Evolutionary conservation across 1,140 invertebrate species (phyloP), one percentile per base, ranked within the genome.

Genomic region (Drosophila eugracilis): DNA sequence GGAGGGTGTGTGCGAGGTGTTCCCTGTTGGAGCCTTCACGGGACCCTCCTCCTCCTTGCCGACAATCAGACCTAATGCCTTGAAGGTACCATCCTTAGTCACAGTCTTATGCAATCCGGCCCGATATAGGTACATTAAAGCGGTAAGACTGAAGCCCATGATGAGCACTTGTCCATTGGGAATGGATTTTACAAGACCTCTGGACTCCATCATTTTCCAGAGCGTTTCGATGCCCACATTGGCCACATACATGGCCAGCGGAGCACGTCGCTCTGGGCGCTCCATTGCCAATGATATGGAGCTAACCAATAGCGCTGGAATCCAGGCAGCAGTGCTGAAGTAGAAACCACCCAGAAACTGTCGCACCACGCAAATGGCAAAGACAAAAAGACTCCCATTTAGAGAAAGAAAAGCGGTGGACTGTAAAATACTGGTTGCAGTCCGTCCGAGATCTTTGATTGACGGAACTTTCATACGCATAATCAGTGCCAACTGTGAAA

Each of bases 211-310:
- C 95, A 96, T 96, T 58, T 93, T 93, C 91, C 95, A 96, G 21
- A 96, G 78, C 4, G 95, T 95, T 93, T 97, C 96, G 17, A 94
- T 94, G 19, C 95, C 96, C 93, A 96, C 93, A 92, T 97, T 97
- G 37, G 95, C 94, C 60, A 97, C 95, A 92, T 97, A 97, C 21
- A 97, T 92, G 75, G 94, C 94, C 7, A 97, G 89, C 1, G 96
- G 90, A 6, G 93, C 92, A 69, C 96, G 92, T 52, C 96, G 93
- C 17, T 93, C 94, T 60, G 94, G 94, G 72, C 95, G 93, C 91
- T 97, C 96, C 58, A 96, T 92, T 12, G 94, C 72, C 80, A 97
- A 95, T 34, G 95, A 94, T 55, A 94, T 85, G 37, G 94, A 92
- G 91, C 94, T 94, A 5, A 94, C 94, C 28, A 95, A 71, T 86